Base-by-base conservation (phyloP, 2,113 vertebrate species). In the Peromyscus californicus region DNA sequence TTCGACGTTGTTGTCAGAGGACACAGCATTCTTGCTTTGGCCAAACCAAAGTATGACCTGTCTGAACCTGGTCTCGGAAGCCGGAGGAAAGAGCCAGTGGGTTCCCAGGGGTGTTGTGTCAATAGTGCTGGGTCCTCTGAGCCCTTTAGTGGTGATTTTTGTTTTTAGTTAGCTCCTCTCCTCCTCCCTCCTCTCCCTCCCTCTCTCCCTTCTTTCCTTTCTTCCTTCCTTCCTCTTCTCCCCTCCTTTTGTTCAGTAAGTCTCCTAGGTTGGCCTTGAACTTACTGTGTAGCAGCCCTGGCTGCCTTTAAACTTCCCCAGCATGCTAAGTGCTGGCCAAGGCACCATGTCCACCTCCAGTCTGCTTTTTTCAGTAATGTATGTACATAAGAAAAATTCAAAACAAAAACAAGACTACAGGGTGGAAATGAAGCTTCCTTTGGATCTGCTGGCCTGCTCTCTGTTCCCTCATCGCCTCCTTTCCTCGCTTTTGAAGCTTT, bases 1-100 rank as follows among this genome's bases (percentile, higher is more conserved):
- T 91, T 76, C 89, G 96, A 65, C 91, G 4, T 87, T 98, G 98
- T 98, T 98, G 97, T 98, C 94, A 96, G 94, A 84, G 89, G 89
- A 97, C 51, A 93, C 91, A 95, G 51, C 87, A 91, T 98, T 98
- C 97, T 98, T 98, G 98, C 90, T 79, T 95, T 97, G 97, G 97
- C 97, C 91, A 97, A 10, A 0, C n/a, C 54, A 85, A 78, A 86
- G 74, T 63, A 39, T 70, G 48, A 76, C 87, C 95, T 78, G 91
- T 95, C 95, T 90, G 72, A 97, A 54, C 89, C 95, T 4, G 17
- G 95, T 83, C 61, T 93, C 94, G 42, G 89, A 92, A n/a, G 87
- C 91, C 87, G 67, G 48, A 72, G 69, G 5, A 91, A 95, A 93
- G 59, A 84, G 51, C 26, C 80, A 51, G 48, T 91, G 87, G 63